Conservation (phyloP, 2,888 invertebrate species). For the Heteromurus nitidus region DNA sequence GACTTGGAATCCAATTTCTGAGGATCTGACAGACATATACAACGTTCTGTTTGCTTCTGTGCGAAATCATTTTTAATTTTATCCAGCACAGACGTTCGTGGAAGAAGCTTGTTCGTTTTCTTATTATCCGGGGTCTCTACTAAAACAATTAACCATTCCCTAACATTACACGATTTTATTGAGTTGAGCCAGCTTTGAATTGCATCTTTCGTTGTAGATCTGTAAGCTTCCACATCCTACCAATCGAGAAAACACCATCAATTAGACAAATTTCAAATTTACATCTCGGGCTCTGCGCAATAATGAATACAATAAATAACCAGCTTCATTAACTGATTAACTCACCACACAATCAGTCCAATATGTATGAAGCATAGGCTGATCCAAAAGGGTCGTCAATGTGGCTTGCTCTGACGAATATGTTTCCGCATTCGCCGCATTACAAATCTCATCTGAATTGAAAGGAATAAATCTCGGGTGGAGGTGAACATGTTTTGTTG, state of each 20-base stretch:
- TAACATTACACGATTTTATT: constrained; percentile 83
- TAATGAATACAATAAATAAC: too few relatives aligned
- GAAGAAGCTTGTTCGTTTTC: constrained; percentile 92
- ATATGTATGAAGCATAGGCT: constrained; percentile 94
- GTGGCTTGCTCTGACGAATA: constrained; percentile 67
- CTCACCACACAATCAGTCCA: constrained; percentile 96
- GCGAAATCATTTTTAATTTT: constrained; percentile 96
- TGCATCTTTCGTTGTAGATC: constrained; percentile 89
- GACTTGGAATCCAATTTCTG: constrained; percentile 91
- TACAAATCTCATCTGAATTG: constrained; percentile 75
- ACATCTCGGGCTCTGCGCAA: neutral
- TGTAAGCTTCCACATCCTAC: constrained; percentile 94
- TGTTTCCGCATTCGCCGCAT: constrained; percentile 79
- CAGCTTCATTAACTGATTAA: too few relatives aligned
- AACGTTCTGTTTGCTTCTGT: constrained; percentile 87
- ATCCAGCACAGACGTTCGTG: constrained; percentile 93
- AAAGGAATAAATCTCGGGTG: constrained; percentile 73
- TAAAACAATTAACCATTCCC: constrained; percentile 90
- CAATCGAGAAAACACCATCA: constrained; percentile 58
- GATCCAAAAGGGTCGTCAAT: constrained; percentile 81
- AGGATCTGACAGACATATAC: constrained; percentile 93
- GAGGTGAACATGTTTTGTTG: constrained; percentile 88
- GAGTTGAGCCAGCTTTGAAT: constrained; percentile 91
- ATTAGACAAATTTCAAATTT: neutral
- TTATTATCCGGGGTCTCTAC: constrained; percentile 94